Evolutionary conservation across 1,140 invertebrate genomes (phyloP).

Genomic region (Augochlora pura): DNA sequence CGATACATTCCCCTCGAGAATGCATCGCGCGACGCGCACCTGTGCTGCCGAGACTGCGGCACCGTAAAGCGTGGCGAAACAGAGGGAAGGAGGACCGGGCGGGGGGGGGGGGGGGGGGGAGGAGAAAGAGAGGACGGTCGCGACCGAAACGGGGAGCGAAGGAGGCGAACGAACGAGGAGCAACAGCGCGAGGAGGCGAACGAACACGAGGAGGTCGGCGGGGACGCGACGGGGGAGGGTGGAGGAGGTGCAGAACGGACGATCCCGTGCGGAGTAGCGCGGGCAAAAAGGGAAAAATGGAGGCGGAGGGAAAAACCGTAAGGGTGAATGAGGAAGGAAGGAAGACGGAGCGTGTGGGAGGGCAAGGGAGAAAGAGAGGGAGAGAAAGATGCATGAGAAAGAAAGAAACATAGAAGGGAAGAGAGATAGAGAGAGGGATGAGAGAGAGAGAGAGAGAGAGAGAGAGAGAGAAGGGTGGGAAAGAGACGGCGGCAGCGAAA

Average conservation of each 20-base stretch:
- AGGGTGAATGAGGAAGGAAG: no score
- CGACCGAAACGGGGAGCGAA: conserved; percentile 2
- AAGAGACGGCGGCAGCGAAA: conserved; percentile 18
- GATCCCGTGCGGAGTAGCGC: background rate
- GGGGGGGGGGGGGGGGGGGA: no score
- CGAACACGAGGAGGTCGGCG: no score
- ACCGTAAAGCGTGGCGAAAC: conserved; percentile 42
- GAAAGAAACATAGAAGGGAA: background rate
- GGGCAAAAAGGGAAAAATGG: conserved; percentile 48
- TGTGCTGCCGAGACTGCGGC: conserved; percentile 57
- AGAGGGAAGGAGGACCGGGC: background rate
- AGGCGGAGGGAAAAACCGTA: conserved; percentile 12
- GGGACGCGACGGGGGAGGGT: background rate
- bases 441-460: no score
- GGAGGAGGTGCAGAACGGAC: background rate
- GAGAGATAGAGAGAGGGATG: background rate
- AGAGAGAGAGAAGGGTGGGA: no score
- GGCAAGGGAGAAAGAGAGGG: conserved; percentile 43
- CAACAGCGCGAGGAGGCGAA: conserved; percentile 16
- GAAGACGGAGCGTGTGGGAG: no score
- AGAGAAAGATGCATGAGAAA: background rate
- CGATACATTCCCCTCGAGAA: conserved; percentile 54
- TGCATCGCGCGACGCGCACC: conserved; percentile 62
- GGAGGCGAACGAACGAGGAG: background rate
- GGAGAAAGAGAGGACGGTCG: background rate